Base-by-base conservation (phyloP, 2,888 invertebrate genomes). In the Andrena marginata region DNA sequence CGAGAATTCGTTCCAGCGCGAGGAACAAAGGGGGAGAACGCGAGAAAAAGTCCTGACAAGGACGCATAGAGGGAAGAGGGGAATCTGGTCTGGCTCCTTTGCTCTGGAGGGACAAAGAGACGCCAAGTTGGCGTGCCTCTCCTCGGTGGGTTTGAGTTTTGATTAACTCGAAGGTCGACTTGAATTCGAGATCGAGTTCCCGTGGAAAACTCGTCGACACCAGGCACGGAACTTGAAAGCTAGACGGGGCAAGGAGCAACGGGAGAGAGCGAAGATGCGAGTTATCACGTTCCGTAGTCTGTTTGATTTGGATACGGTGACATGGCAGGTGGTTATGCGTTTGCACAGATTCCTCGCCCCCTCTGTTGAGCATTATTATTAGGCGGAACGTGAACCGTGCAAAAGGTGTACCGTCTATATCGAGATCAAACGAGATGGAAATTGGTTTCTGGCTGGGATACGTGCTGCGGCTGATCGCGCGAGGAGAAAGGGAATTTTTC, bases 91-190 rank as follows among this genome's bases (percentile, higher is more conserved):
- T 63, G 42, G 6, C 62, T 79, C 59, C 59, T 33, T 62, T 51
- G 29, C 42, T 65, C 29, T 26, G 49, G 20, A 56, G 60, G 60
- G 75, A 76, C 77, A 64, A 80, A 73, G 75, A 82, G 80, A 73
- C 69, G 73, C 64, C 48, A 86, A 86, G 75, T 80, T 82, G 69
- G 70, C 67, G 77, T 69, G 75, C 68, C 73, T 72, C 48, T 49
- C 73, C 72, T 68, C 82, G 63, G 76, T 51, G 78, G 85, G 79
- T 87, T 85, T 85, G 89, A 91, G 90, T 91, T 91, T 92, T 91
- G 91, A 92, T 92, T 92, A 92, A 92, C 91, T 89, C 86, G 89
- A 85, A 90, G 85, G 89, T 91, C 89, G 89, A 80, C 85, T 86
- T 85, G 88, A 90, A 89, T 89, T 87, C 88, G 85, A 89, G 91